These are phyloP conservation scores for Papilio machaon DNA, from an alignment of 1,140 invertebrate species.

Conservation along the genomic window DNA sequence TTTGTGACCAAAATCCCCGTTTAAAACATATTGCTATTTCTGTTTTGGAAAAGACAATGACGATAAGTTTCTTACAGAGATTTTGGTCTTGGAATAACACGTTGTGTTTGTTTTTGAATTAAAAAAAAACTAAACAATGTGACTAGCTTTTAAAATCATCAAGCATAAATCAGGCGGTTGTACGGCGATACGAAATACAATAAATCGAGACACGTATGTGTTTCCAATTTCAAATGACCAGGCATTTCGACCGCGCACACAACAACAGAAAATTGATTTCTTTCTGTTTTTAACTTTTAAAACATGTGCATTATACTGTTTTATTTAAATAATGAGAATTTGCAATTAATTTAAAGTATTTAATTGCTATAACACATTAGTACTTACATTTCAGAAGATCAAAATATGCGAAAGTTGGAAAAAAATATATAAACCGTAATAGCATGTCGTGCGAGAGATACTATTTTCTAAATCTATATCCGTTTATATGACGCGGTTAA, in stretches of 20 bases:
- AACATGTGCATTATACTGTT: not conserved
- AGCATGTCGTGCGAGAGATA: not conserved
- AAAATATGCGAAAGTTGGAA: not conserved
- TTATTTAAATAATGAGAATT: too few species aligned
- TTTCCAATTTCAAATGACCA: not conserved
- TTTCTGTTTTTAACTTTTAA: not conserved
- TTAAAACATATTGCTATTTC: too few species aligned
- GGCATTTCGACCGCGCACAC: not conserved
- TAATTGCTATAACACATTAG: not conserved
- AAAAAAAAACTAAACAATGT: not conserved
- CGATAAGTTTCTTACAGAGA: too few species aligned
- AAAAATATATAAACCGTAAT: not conserved
- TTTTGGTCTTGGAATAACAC: too few species aligned
- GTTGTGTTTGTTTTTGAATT: not conserved
- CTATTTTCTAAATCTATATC: slow-evolving; percentile 30
- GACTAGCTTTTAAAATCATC: not conserved
- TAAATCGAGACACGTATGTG: not conserved
- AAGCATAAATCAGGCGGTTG: not conserved
- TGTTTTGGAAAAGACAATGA: too few species aligned
- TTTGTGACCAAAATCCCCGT: too few species aligned
- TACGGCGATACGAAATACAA: not conserved
- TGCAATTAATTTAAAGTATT: too few species aligned
- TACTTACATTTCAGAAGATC: not conserved
- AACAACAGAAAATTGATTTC: not conserved
- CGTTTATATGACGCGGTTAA: slow-evolving; percentile 30